Evolutionary conservation across 2,113 vertebrate genomes (phyloP).

Genomic region (Eurypyga helias): DNA sequence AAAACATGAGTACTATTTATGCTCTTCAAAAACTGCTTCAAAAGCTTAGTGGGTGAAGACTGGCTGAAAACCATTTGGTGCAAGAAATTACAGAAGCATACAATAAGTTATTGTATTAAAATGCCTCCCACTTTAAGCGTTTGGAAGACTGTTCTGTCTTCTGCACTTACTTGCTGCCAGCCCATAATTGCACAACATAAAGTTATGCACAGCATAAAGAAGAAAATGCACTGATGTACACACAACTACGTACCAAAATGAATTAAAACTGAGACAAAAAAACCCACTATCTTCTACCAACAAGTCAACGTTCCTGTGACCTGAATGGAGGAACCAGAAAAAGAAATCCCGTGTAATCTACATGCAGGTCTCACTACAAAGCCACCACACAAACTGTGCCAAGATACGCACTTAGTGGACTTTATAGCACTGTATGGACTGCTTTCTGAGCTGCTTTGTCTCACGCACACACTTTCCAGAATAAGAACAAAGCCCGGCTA

Average conservation of each 20-base stretch:
- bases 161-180: not conserved
- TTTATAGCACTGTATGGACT: not conserved
- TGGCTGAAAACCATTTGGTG: not conserved
- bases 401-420: not conserved
- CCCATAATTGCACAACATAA: not conserved
- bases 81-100: conserved; percentile 18
- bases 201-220: not conserved
- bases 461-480: conserved; percentile 31
- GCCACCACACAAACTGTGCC: not conserved
- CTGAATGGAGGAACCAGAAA: not conserved
- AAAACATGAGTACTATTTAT: not conserved
- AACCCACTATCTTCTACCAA: not conserved
- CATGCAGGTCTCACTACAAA: not conserved
- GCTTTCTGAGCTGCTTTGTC: not conserved
- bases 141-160: not conserved
- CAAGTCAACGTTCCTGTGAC: not conserved
- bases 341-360: not conserved
- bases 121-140: not conserved
- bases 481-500: conserved; percentile 38
- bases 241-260: not conserved
- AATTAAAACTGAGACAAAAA: not conserved
- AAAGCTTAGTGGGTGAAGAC: not conserved
- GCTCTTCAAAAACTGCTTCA: not conserved
- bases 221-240: not conserved
- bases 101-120: conserved; percentile 14